Evolutionary conservation across 2,797 vertebrate species (phyloP).

Genomic region (Hemitrygon akajei): DNA sequence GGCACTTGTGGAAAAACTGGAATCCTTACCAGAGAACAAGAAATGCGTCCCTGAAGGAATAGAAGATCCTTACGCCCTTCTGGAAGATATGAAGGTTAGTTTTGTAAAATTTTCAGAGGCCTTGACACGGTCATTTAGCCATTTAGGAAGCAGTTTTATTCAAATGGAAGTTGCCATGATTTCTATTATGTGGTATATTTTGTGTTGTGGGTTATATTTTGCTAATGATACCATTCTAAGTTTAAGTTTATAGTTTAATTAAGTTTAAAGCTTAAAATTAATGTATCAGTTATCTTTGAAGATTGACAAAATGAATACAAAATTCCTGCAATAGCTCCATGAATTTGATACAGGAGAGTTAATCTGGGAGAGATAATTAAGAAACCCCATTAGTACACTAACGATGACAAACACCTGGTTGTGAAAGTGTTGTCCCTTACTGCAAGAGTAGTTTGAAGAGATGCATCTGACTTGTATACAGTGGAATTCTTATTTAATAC

Average conservation of each 20-base stretch:
- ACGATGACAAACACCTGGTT: background rate
- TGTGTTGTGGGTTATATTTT: background rate
- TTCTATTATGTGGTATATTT: background rate
- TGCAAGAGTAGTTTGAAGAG: background rate
- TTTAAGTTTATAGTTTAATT: no score
- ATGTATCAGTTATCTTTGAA: background rate
- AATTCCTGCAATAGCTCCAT: background rate
- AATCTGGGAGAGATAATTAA: background rate
- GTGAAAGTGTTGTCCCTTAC: background rate
- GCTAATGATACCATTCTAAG: background rate
- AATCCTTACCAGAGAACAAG: conserved; percentile 87
- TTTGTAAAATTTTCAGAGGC: conserved; percentile 24
- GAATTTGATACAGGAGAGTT: conserved; percentile 18
- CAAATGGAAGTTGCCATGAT: background rate
- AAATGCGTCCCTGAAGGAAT: conserved; percentile 85
- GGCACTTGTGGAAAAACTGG: conserved; percentile 86
- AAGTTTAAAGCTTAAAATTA: background rate
- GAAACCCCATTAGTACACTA: background rate
- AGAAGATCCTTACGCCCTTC: conserved; percentile 77
- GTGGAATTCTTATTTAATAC: background rate
- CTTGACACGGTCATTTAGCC: background rate
- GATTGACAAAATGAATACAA: background rate
- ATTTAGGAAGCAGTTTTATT: background rate
- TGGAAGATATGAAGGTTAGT: conserved; percentile 87
- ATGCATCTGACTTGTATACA: background rate